Percentiles rank a stretch among this genome's conserved stretches.
Evolutionary conservation across 2,113 vertebrate species (phyloP).

Genomic region (Seriola quinqueradiata): DNA sequence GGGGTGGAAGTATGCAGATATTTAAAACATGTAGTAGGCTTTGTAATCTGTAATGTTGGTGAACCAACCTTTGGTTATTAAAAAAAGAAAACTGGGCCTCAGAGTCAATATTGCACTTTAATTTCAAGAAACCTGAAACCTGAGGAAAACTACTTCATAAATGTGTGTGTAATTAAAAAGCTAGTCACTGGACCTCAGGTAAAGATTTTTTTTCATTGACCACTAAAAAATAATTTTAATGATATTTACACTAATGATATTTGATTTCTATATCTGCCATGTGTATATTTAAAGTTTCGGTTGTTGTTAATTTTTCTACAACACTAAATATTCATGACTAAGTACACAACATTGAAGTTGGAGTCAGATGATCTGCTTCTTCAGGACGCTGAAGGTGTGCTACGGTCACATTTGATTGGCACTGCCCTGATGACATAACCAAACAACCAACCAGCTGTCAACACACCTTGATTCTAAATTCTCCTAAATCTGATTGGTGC

Average conservation of each 20-base stretch:
- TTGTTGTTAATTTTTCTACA: background rate
- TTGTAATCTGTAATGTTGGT: background rate
- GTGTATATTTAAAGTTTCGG: too few relatives aligned
- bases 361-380: background rate
- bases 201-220: background rate
- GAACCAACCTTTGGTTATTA: background rate
- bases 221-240: background rate
- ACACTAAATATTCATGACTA: background rate
- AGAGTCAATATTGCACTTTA: constrained; percentile 3
- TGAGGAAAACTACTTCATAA: background rate
- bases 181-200: background rate
- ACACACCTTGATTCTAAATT: background rate
- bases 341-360: background rate
- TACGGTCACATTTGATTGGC: background rate
- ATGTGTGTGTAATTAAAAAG: background rate
- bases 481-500: background rate
- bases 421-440: background rate
- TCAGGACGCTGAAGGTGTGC: background rate
- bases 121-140: background rate
- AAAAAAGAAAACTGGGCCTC: background rate
- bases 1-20: background rate
- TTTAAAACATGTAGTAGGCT: background rate
- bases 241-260: too few relatives aligned
- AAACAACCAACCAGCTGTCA: background rate
- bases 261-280: too few relatives aligned